Evolutionary conservation across 2,888 invertebrate species (phyloP), one percentile per base, ranked within the genome.

Genomic region (Osedax frankpressi): DNA sequence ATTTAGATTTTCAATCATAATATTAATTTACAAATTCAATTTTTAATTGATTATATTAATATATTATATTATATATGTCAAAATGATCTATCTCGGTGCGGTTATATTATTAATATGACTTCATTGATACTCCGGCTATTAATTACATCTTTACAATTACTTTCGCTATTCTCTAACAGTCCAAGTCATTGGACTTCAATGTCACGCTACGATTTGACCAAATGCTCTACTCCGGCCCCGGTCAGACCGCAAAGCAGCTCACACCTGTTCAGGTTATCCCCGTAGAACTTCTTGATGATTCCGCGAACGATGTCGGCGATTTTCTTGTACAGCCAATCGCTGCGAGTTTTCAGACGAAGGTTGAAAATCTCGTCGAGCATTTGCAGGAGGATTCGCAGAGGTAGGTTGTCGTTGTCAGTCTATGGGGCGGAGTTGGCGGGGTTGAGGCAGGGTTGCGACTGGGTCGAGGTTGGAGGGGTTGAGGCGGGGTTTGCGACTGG

Each of bases 341-440:
- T 91, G 78, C 91, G 87, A 71, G 89, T 89, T 82, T 90, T 89
- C 75, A 92, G 85, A 44, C 44, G 44, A 44, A 44, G 44, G 82
- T 92, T 92, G 84, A 92, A 92, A 2, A 92, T 89, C 85, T 92
- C 92, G 80, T 92, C 91, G 88, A 92, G 89, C 73, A 92, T 83
- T 27, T 92, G 85, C 72, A 92, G 84, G 85, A 92, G 88, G 78
- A 92, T 91, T 77, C 91, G 87, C 77, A 92, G 85, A 19, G 92
- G 91, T 83, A 92, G 91, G 86, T 90, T 91, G 81, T 92, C 90
- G 78, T 87, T 82, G 30, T 80, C 80, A 80, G 81, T 76, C 71
- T 77, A 73, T 25, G 27, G 69, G n/a, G 19, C 6, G 29, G 6
- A 44, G 19, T 19, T 6, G 44, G 44, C 44, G 44, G 19, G 6